A percentile compares a stretch with the other conserved stretches of the same genome.
Evolutionary conservation across 2,113 vertebrate species (phyloP).

Genomic region (Cynoglossus semilaevis): DNA sequence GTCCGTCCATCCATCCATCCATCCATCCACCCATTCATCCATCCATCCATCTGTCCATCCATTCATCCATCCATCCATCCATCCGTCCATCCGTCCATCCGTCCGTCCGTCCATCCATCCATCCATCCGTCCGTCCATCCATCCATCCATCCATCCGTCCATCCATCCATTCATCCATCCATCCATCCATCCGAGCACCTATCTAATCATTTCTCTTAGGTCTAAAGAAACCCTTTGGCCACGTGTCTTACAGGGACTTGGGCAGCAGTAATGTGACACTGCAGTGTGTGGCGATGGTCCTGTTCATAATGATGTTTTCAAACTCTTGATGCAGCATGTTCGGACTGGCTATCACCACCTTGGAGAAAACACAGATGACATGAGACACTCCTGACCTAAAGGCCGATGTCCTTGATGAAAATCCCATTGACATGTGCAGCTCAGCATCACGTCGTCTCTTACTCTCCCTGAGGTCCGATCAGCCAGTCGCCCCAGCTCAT

Average conservation of each 20-base stretch:
- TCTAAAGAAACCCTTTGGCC: no score
- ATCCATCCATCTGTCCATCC: no score
- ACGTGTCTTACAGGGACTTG: slow-evolving; percentile 59
- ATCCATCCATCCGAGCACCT: no score
- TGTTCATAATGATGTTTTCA: slow-evolving; percentile 65
- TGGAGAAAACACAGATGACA: neutral
- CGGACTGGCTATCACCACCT: slow-evolving; percentile 69
- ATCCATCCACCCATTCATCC: no score
- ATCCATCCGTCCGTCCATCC: no score
- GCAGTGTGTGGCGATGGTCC: slow-evolving; percentile 68
- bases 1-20: no score
- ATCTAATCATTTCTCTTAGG: no score
- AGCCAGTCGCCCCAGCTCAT: slow-evolving; percentile 75
- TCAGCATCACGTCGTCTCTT: slow-evolving; percentile 4
- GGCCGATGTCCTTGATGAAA: neutral
- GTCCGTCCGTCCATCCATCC: no score
- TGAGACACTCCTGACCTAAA: slow-evolving; percentile 1
- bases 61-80: no score
- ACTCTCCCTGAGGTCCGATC: slow-evolving; percentile 78
- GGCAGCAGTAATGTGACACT: slow-evolving; percentile 67
- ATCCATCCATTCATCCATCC: no score
- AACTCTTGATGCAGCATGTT: slow-evolving; percentile 59
- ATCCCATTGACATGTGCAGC: neutral
- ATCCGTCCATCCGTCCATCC: no score
- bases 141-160: no score